Percentiles rank a stretch among this genome's conserved stretches.
These are phyloP conservation scores for Caranx ignobilis DNA, from an alignment of 2,113 vertebrate genomes.

Conservation along the genomic window DNA sequence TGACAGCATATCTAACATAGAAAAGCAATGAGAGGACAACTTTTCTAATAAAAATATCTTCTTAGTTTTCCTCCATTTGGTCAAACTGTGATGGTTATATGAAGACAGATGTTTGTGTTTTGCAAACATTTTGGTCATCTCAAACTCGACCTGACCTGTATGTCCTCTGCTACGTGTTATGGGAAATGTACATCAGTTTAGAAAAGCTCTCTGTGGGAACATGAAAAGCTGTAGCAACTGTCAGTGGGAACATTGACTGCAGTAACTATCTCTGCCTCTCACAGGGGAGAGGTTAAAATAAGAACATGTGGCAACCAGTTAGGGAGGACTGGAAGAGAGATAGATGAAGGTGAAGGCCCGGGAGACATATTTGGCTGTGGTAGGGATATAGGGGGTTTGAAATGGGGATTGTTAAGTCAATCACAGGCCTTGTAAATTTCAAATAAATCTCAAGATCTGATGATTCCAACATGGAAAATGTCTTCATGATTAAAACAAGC, in stretches of 20 bases:
- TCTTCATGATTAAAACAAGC: neutral
- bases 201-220: conserved; percentile 66
- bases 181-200: conserved; percentile 66
- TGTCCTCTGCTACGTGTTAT: conserved; percentile 46
- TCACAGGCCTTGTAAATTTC: neutral
- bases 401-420: conserved; percentile 1
- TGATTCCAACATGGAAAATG: neutral
- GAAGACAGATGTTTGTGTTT: conserved; percentile 23
- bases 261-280: conserved; percentile 57
- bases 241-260: conserved; percentile 59
- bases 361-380: conserved; percentile 43
- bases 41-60: neutral
- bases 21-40: neutral
- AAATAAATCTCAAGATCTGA: conserved; percentile 9
- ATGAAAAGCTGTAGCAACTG: conserved; percentile 53
- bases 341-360: conserved; percentile 55
- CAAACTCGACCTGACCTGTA: conserved; percentile 9
- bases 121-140: conserved; percentile 18
- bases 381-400: conserved; percentile 9
- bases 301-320: conserved; percentile 48
- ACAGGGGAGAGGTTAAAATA: conserved; percentile 74
- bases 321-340: conserved; percentile 21
- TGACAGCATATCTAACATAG: neutral
- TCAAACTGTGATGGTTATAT: neutral
- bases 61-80: neutral